Conservation (phyloP, 2,797 vertebrate species). For the Antennarius maculatus region DNA sequence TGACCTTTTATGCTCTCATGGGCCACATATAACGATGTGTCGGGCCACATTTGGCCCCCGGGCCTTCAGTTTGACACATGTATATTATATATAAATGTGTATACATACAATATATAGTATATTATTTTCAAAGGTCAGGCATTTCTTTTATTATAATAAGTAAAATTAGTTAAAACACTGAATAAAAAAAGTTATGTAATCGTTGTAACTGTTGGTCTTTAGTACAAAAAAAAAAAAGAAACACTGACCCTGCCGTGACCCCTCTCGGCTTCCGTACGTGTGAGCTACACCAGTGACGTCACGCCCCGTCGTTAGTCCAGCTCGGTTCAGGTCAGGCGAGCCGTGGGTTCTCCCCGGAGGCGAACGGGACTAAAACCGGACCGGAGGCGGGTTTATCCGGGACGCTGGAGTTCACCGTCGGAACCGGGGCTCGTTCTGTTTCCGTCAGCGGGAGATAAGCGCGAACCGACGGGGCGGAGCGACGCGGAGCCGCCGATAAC, state of each 20-base stretch:
- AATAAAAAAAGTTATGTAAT: too few species aligned
- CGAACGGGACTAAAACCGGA: not conserved
- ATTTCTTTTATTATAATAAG: too few species aligned
- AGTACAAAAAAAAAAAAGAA: too few species aligned
- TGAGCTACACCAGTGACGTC: slow-evolving; percentile 53
- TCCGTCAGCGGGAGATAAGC: not conserved
- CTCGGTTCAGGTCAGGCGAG: slow-evolving; percentile 31
- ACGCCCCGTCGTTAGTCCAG: slow-evolving; percentile 60
- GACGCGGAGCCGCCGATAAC: slow-evolving; percentile 36
- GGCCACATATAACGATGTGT: too few species aligned
- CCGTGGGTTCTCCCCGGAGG: not conserved
- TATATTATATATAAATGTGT: too few species aligned
- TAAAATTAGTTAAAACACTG: too few species aligned
- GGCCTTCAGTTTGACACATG: too few species aligned
- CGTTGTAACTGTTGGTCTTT: too few species aligned
- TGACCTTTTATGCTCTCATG: too few species aligned
- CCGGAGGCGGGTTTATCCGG: not conserved
- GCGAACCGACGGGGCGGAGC: slow-evolving; percentile 23
- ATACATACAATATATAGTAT: too few species aligned
- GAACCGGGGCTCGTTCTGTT: slow-evolving; percentile 18
- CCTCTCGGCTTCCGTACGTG: not conserved
- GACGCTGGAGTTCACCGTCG: not conserved
- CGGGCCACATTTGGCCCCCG: too few species aligned
- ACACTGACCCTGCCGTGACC: not conserved
- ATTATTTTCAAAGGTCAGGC: too few species aligned